Evolutionary conservation across 2,113 vertebrate genomes (phyloP), one percentile per base, ranked within the genome.

Genomic region (Otus sunia): DNA sequence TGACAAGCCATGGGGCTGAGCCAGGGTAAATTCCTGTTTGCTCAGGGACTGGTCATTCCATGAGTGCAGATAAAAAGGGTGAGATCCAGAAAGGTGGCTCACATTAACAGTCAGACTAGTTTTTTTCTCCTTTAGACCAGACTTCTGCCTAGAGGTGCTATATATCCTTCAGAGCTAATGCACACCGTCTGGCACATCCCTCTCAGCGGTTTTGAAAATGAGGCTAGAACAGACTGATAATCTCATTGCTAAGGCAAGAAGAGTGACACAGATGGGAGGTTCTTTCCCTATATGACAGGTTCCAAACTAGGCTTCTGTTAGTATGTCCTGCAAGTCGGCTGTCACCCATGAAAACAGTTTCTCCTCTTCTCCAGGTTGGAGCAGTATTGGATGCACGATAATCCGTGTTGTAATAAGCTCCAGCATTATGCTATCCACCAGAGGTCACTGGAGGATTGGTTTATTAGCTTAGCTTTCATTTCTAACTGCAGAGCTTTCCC

Each of bases 401-500:
- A 25, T 37, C 16, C 17, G 21, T 5, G 34, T 0, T 81, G 34
- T 26, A 37, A 39, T 6, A 71, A 67, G 17, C 59, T n/a, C 77
- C 41, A 82, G 53, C 47, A 75, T 56, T 56, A 32, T 13, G 19
- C 66, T 73, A 77, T 90, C 98, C 98, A 98, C 96, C 96, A 98
- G 98, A 97, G 98, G 97, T 97, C 98, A 97, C 94, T 94, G 97
- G 82, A 97, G 95, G 37, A 94, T 55, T 91, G 93, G 73, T 25
- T 80, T 92, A 71, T 21, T 59, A 58, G 39, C 37, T 92, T 73
- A 20, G 20, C 49, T 74, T 80, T 58, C n/a, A 75, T 15, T 68
- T 41, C 77, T 32, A 89, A 74, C 6, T 34, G 27, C 23, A 71
- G 56, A 49, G 18, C 15, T 52, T 68, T 66, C 63, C 37, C 75